These are phyloP conservation scores for Brachystomella parvula DNA, from an alignment of 1,140 invertebrate genomes.

Conservation along the genomic window DNA sequence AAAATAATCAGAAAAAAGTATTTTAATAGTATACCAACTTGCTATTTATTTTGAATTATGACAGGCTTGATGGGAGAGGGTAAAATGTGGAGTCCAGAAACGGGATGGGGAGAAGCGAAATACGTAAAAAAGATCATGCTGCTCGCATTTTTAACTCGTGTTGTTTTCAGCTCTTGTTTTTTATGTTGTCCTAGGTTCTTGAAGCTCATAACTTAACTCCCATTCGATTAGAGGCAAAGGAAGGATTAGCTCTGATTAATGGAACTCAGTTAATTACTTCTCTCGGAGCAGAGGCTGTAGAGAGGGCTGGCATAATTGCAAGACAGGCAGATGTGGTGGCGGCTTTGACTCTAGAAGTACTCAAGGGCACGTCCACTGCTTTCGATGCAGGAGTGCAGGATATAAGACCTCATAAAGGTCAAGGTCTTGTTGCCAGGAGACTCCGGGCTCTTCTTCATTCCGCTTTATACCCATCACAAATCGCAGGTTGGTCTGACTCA, in stretches of 20 bases:
- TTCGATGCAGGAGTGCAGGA: conserved; percentile 63
- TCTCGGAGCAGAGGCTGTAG: conserved; percentile 59
- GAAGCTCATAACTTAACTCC: conserved; percentile 53
- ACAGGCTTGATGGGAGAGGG: conserved; percentile 71
- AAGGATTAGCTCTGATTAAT: conserved; percentile 65
- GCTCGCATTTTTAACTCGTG: not conserved
- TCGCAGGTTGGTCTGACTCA: conserved; percentile 55
- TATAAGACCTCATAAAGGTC: conserved; percentile 60
- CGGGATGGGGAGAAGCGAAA: conserved; percentile 62
- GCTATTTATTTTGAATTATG: no score
- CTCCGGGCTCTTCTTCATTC: conserved; percentile 60
- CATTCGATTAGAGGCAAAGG: conserved; percentile 57
- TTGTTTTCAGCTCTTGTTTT: not conserved
- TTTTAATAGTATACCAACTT: conserved; percentile 54
- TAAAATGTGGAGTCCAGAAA: conserved; percentile 64
- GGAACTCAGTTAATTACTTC: conserved; percentile 67
- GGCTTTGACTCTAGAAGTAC: conserved; percentile 60
- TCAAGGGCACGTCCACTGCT: conserved; percentile 62
- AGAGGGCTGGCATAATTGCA: conserved; percentile 54
- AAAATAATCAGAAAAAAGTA: no score
- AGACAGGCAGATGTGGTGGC: conserved; percentile 64
- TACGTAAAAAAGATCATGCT: conserved; percentile 46
- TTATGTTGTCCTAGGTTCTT: conserved; percentile 46
- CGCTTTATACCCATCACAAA: conserved; percentile 59
- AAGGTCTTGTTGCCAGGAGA: conserved; percentile 54